Evolutionary conservation across 2,797 vertebrate species (phyloP).

Genomic region (Hylomyscus alleni): DNA sequence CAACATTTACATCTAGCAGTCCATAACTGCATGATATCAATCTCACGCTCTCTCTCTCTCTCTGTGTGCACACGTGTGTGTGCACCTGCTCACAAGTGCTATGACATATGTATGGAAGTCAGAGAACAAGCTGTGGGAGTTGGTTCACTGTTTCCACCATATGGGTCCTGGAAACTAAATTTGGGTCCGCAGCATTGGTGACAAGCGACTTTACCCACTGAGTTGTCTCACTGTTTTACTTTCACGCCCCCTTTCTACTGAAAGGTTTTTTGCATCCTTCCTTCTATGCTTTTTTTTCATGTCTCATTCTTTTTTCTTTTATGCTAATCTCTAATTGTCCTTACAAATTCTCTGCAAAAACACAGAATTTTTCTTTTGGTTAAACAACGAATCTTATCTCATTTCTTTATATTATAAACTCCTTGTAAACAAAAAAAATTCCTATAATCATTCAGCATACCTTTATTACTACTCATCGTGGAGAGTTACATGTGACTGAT

Average conservation of each 20-base stretch:
- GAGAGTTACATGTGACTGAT: neutral
- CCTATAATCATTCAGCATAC: neutral
- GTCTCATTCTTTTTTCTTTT: neutral
- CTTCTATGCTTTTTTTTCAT: neutral
- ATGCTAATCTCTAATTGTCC: neutral
- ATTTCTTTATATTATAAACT: neutral
- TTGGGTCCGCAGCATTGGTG: neutral
- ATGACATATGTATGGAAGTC: neutral
- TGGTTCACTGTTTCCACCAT: neutral
- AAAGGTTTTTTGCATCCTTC: neutral
- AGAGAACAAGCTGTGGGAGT: neutral
- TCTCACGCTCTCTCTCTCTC: neutral
- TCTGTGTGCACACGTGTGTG: neutral
- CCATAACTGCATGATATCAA: neutral
- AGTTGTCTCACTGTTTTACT: neutral
- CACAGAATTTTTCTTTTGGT: constrained; percentile 18
- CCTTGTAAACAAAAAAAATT: constrained; percentile 20
- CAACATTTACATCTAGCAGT: neutral
- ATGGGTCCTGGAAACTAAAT: neutral
- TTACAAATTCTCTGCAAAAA: constrained; percentile 25
- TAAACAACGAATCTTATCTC: constrained; percentile 2
- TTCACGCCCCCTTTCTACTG: neutral
- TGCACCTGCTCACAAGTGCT: neutral
- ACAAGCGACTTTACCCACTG: neutral
- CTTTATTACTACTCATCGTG: neutral